Evolutionary conservation across 53 echinoderm and acorn worm species (phyloP), one percentile per base, ranked within the genome.

Genomic region (Hippasteria phrygiana): DNA sequence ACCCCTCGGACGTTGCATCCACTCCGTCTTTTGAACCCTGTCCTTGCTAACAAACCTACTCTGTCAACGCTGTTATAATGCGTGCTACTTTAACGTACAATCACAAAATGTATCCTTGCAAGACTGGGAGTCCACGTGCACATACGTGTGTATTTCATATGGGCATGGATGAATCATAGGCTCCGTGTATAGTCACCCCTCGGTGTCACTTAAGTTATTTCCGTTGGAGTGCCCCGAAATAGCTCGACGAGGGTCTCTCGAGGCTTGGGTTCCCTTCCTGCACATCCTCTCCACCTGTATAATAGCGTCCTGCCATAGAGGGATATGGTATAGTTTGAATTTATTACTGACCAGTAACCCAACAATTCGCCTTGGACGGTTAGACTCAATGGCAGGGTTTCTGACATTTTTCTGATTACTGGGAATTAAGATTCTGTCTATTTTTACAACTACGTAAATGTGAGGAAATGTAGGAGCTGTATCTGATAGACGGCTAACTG

Each of bases 151-250:
- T 8, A 6, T 37, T 67, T 10, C 29, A 47, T 16, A 48, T 47
- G 76, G 43, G 28, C 41, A 5, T n/a, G 36, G 56, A 39, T 79
- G 79, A 79, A 43, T 79, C 79, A 79, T 62, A 38, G 22, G 39
- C 59, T 9, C 4, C 31, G 55, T 77, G 33, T 66, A 77, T 39
- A 62, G 78, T 78, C 78, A 78, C 46, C 82, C 82, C 22, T 41
- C 16, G n/a, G 80, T 80, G 64, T 63, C 64, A 80, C 80, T 82
- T 82, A 82, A 43, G 65, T 65, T 82, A 82, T 82, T 82, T 82
- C 82, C 82, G 81, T 64, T 62, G 43, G 16, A 46, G 66, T 32
- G 82, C 63, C 42, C 82, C 64, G 64, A 82, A 82, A 82, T 82
- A 82, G 82, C 82, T 29, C 12, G 32, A 17, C 16, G 66, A 66